Base-by-base conservation (phyloP, 2,888 invertebrate species). In the Magallana nippona region DNA sequence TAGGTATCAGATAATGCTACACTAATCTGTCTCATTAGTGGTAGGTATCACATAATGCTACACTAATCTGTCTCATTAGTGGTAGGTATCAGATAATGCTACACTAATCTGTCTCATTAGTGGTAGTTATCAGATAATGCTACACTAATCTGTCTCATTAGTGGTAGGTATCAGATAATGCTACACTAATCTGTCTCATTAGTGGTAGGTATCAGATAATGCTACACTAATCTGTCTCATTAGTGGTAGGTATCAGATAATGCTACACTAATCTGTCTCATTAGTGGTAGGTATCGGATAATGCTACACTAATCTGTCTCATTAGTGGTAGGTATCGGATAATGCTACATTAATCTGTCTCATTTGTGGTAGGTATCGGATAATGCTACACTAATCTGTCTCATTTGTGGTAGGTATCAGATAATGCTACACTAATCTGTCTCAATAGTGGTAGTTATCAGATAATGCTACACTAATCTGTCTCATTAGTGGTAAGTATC, bases 11-110 rank as follows among this genome's bases (percentile, higher is more conserved):
- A 44, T 44, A 44, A 8, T 8, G 44, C 5, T 44, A 44, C 44
- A n/a, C 94, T 95, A 80, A 92, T 96, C 22, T 96, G 96, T 77
- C 94, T 96, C 2, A 86, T 96, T 10, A 95, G 96, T 85, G 97
- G 94, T 94, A 88, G 88, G 91, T 86, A 55, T 22, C 13, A 44
- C 0, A 44, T 44, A 44, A 8, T 8, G 44, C 5, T 44, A 44
- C 44, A n/a, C 94, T 95, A 80, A 92, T 96, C 22, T 96, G 96
- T 77, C 94, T 96, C 2, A 86, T 96, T 10, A 95, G 96, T 85
- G 97, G 94, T 94, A 88, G 88, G 91, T 86, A 55, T 22, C 13
- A 44, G 8, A 44, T 44, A 44, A 8, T 8, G 44, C 5, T 44
- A 44, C 44, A n/a, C 94, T 95, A 80, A 92, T 96, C 22, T 96